Base-by-base conservation (phyloP, 2,888 invertebrate genomes). In the Adelphocoris suturalis region DNA sequence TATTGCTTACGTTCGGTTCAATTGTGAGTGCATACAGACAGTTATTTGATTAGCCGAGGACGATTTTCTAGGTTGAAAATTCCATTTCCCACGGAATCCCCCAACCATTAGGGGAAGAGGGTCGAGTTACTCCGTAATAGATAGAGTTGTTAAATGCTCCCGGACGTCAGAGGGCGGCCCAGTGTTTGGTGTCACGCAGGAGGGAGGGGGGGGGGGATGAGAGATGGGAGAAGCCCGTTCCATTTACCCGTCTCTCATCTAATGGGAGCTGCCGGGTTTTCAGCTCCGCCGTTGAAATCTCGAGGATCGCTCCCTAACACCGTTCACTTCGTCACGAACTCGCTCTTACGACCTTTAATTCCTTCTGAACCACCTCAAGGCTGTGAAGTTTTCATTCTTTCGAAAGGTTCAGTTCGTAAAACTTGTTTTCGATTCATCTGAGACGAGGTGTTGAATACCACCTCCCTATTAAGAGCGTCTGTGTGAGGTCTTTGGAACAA, bases 311-410 rank as follows among this genome's bases (percentile, higher is more conserved):
- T n/a, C 19, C 16, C 57, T 57, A 57, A 16, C 57, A 13, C n/a
- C 68, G 23, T 23, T 23, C 68, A 23, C 68, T 68, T 27, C 23
- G 68, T 68, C 68, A 68, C 68, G 68, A 68, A 68, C 23, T 68
- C 68, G 23, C 68, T 68, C 68, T 68, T 68, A 68, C 68, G 68
- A 68, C 68, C 23, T 68, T 68, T 23, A 68, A 68, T 23, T 68
- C 23, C 23, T 68, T 68, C 9, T 68, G 19, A 4, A 3, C 61
- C 61, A 2, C 19, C 37, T 7, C 7, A 37, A 4, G 37, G 37
- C 37, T 7, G 37, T 37, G 37, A 37, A 37, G 37, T 37, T 37
- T 37, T 37, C 37, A 37, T 37, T 37, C 37, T 37, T 4, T 37
- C 37, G 7, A 37, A 7, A 37, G 37, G 37, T 37, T 37, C 37